These are phyloP conservation scores for Hypolimnas misippus DNA, from an alignment of 2,888 invertebrate genomes.

Conservation along the genomic window DNA sequence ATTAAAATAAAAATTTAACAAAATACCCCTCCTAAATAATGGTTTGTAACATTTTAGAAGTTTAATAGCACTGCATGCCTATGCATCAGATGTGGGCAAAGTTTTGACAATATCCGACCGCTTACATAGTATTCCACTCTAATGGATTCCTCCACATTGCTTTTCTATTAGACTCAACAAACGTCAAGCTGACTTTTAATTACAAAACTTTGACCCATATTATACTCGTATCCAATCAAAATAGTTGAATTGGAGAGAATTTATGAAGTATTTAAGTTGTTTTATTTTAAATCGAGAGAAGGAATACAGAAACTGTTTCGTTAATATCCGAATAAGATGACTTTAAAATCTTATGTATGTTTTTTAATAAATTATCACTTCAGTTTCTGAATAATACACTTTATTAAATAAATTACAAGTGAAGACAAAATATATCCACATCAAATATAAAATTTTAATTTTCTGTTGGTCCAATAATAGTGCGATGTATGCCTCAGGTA, in stretches of 20 bases:
- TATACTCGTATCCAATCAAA: slow-evolving; percentile 1
- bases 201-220: background rate
- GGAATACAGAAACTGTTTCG: background rate
- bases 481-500: no score
- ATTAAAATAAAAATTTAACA: no score
- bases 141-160: slow-evolving; percentile 26
- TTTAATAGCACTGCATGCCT: slow-evolving; percentile 5
- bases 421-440: no score
- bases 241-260: slow-evolving; percentile 10
- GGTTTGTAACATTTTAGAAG: slow-evolving; percentile 1
- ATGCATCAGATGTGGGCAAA: slow-evolving; percentile 29
- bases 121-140: slow-evolving; percentile 39
- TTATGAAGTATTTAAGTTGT: background rate
- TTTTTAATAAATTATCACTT: no score
- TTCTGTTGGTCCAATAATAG: no score
- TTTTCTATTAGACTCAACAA: slow-evolving; percentile 15
- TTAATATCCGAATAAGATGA: no score
- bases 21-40: no score
- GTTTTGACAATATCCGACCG: slow-evolving; percentile 43
- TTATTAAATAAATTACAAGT: no score
- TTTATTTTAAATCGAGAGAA: background rate
- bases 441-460: no score
- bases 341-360: no score
- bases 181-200: slow-evolving; percentile 15
- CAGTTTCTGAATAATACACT: no score